These are phyloP conservation scores for Chroicocephalus ridibundus DNA, from an alignment of 2,113 vertebrate genomes.

Conservation along the genomic window DNA sequence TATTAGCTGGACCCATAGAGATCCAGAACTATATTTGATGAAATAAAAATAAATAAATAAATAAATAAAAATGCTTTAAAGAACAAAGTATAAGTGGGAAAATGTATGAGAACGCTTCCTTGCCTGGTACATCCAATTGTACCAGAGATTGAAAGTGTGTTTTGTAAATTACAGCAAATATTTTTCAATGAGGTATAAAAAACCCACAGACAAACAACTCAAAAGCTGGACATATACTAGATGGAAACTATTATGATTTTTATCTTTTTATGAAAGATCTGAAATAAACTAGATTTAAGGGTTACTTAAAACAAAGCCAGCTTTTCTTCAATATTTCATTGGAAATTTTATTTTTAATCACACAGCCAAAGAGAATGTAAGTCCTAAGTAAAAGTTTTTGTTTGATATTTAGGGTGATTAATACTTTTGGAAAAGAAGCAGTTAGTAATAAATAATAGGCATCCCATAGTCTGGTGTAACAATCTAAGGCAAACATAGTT, in stretches of 20 bases:
- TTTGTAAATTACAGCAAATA: neutral
- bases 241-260: neutral
- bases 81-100: neutral
- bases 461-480: neutral
- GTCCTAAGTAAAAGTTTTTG: neutral
- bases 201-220: neutral
- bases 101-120: neutral
- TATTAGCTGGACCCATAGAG: neutral
- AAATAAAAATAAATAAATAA: neutral
- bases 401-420: neutral
- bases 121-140: rapidly evolving
- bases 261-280: neutral
- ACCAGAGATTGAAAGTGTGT: neutral
- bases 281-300: neutral
- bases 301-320: neutral
- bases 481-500: neutral
- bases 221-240: neutral
- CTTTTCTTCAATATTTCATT: neutral
- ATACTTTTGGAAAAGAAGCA: neutral
- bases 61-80: neutral
- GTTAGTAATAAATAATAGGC: neutral
- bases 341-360: neutral
- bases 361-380: neutral
- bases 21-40: neutral
- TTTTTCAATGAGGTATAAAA: neutral